These are phyloP conservation scores for Lethrus apterus DNA, from an alignment of 1,140 invertebrate species.

Conservation along the genomic window DNA sequence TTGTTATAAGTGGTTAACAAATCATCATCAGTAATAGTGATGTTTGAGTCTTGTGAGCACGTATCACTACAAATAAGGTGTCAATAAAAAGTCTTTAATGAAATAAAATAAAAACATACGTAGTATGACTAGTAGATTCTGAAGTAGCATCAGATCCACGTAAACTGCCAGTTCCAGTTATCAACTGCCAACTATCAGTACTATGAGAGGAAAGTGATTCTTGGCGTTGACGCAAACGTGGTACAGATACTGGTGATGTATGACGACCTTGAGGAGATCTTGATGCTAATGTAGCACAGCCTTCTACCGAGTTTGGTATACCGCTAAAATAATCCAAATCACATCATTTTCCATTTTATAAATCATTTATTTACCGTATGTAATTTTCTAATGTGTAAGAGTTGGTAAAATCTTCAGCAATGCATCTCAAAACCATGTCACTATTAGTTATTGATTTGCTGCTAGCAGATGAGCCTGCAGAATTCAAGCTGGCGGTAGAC, in stretches of 20 bases:
- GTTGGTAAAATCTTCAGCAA: no score
- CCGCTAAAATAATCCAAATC: no score
- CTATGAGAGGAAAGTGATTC: slow-evolving; percentile 50
- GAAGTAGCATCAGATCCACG: slow-evolving; percentile 43
- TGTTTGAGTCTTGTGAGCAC: slow-evolving; percentile 16
- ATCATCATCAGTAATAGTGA: slow-evolving; percentile 17
- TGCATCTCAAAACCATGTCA: no score
- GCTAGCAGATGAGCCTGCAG: slow-evolving; percentile 50
- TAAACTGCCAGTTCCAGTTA: slow-evolving; percentile 62
- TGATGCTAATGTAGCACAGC: no score
- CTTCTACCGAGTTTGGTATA: no score
- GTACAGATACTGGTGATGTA: slow-evolving; percentile 39
- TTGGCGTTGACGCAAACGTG: slow-evolving; percentile 48
- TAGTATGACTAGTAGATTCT: slow-evolving; percentile 1
- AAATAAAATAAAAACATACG: not conserved
- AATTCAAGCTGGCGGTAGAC: slow-evolving; percentile 52
- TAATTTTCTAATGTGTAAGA: no score
- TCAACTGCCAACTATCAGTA: slow-evolving; percentile 59
- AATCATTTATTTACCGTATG: no score
- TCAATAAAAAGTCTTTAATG: not conserved
- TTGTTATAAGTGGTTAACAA: slow-evolving; percentile 3
- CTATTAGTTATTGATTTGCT: no score
- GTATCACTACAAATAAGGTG: slow-evolving; percentile 8
- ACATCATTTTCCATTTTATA: no score
- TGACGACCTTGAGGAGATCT: slow-evolving; percentile 14